A percentile compares a stretch with the other conserved stretches of the same genome.
These are phyloP conservation scores for Enhydra lutris DNA, from an alignment of 2,113 vertebrate genomes.

Conservation along the genomic window DNA sequence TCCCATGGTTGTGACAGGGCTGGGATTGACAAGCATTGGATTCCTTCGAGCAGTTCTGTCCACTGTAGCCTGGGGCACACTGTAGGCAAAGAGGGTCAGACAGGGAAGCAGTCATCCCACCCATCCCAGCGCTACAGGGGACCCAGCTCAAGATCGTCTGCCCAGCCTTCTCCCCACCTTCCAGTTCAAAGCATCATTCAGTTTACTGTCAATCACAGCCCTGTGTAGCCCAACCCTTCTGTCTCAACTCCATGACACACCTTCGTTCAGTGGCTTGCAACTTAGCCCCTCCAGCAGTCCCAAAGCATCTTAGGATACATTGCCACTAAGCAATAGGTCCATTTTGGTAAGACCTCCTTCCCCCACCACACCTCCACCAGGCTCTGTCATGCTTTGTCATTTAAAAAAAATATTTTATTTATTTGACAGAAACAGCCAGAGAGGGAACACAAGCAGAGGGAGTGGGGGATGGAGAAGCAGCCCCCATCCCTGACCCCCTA, in stretches of 20 bases:
- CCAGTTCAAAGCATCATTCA: background rate
- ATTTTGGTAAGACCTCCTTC: background rate
- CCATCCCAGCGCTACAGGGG: background rate
- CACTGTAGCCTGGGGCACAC: constrained; percentile 69
- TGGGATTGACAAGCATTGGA: constrained; percentile 45
- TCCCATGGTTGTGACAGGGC: constrained; percentile 73
- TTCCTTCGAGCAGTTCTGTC: constrained; percentile 71
- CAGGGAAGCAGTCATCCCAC: background rate
- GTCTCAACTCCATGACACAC: background rate
- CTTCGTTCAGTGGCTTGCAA: too few relatives aligned
- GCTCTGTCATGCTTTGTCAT: background rate
- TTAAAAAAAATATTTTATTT: too few relatives aligned
- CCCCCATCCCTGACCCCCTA: too few relatives aligned
- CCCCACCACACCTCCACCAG: background rate
- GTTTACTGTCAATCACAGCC: background rate
- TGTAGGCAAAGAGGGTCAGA: background rate
- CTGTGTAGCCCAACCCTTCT: background rate
- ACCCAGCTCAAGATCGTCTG: background rate
- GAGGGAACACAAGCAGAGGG: too few relatives aligned
- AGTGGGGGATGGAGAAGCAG: too few relatives aligned
- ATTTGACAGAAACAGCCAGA: too few relatives aligned
- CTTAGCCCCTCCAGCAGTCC: background rate
- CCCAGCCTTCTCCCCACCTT: background rate
- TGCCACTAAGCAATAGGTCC: background rate
- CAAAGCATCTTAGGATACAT: background rate